phyloP scores from a whole-genome alignment of 2,888 invertebrate species.

The Eurois occulta region DNA sequence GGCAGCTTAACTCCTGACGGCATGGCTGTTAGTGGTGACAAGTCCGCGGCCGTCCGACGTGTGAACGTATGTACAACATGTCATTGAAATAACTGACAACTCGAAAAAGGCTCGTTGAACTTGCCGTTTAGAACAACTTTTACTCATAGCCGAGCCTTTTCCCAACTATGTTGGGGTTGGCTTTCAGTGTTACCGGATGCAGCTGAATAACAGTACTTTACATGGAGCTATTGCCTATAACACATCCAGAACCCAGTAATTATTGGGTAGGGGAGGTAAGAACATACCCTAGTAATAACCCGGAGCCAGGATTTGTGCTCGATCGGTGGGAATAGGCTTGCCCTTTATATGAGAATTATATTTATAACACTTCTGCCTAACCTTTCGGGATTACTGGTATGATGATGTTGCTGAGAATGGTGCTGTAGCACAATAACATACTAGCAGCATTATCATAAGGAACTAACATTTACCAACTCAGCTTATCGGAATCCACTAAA shows the following conservation, averaged over 20 bases:
- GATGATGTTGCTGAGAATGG: no score
- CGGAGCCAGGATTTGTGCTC: not conserved
- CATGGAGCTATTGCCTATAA: not conserved
- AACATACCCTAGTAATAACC: not conserved
- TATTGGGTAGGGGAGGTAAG: not conserved
- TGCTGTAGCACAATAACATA: no score
- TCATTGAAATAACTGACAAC: not conserved
- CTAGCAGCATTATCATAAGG: no score
- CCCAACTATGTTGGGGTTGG: not conserved
- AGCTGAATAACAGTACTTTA: not conserved
- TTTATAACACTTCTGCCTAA: not conserved
- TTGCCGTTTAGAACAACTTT: not conserved
- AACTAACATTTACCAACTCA: no score
- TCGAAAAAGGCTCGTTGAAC: conserved; percentile 6
- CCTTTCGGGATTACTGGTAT: not conserved
- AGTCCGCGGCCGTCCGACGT: conserved; percentile 41
- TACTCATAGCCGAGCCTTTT: not conserved
- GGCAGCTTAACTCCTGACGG: conserved; percentile 80
- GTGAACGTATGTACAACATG: conserved; percentile 15
- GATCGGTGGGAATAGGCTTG: not conserved
- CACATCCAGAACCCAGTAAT: not conserved
- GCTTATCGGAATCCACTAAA: no score
- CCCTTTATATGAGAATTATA: not conserved
- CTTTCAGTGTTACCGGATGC: not conserved
- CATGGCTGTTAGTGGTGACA: conserved; percentile 67